phyloP scores from a whole-genome alignment of 1,140 invertebrate species.

The Schlechtendalia chinensis region DNA sequence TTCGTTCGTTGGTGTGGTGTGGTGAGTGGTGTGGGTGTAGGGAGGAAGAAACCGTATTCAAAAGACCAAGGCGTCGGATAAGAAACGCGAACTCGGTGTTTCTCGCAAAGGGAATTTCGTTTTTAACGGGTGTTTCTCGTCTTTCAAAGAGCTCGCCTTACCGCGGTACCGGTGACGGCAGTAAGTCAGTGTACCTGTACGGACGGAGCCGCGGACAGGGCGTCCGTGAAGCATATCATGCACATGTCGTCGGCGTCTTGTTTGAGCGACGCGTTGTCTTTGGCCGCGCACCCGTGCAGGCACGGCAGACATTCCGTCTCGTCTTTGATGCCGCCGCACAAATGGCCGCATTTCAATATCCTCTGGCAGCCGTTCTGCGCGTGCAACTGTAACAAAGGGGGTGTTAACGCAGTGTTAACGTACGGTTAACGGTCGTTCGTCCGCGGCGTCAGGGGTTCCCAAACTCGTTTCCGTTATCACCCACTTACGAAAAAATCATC shows the following conservation, averaged over 20 bases:
- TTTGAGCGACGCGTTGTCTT: constrained; percentile 61
- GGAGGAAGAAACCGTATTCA: too few relatives aligned
- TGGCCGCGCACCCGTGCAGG: constrained; percentile 61
- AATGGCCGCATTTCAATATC: constrained; percentile 82
- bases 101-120: too few relatives aligned
- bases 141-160: too few relatives aligned
- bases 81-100: too few relatives aligned
- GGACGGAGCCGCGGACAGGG: constrained; percentile 90
- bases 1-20: too few relatives aligned
- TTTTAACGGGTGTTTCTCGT: too few relatives aligned
- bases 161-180: too few relatives aligned
- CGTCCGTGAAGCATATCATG: constrained; percentile 98
- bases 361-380: constrained; percentile 81
- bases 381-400: constrained; percentile 71
- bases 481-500: too few relatives aligned
- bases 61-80: too few relatives aligned
- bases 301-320: constrained; percentile 75
- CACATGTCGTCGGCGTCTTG: constrained; percentile 99
- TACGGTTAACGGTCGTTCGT: not conserved
- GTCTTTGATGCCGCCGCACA: constrained; percentile 84
- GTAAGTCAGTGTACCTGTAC: constrained; percentile 76
- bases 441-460: too few relatives aligned
- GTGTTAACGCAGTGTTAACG: not conserved
- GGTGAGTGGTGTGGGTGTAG: too few relatives aligned
- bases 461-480: too few relatives aligned